phyloP scores from a whole-genome alignment of 2,888 invertebrate species.

The Ariolimax columbianus region DNA sequence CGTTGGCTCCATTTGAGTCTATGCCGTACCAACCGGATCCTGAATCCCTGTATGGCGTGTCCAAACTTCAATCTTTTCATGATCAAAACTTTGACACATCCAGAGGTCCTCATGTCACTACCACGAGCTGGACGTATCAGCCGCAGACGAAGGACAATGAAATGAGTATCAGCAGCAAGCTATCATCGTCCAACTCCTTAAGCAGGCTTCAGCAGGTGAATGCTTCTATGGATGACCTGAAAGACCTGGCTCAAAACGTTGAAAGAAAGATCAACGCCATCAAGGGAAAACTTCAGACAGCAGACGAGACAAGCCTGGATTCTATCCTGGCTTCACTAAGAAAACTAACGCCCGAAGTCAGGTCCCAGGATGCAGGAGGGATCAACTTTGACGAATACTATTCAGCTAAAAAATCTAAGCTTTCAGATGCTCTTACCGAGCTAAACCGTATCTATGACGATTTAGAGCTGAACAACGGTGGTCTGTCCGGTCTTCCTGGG shows the following conservation, averaged over 20 bases:
- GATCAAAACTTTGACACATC: slow-evolving; percentile 30
- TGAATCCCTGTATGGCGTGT: slow-evolving; percentile 44
- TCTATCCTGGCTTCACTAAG: slow-evolving; percentile 67
- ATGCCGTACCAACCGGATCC: slow-evolving; percentile 44
- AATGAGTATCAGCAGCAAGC: not conserved
- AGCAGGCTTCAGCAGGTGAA: slow-evolving; percentile 56
- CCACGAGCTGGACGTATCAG: slow-evolving; percentile 44
- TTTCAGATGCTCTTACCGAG: slow-evolving; percentile 72
- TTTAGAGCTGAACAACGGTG: slow-evolving; percentile 66
- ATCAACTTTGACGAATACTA: slow-evolving; percentile 63
- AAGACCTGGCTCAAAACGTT: slow-evolving; percentile 69
- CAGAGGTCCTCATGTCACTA: slow-evolving; percentile 28
- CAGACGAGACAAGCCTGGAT: slow-evolving; percentile 70
- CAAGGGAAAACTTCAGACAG: slow-evolving; percentile 66
- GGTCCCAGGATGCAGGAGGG: slow-evolving; percentile 60
- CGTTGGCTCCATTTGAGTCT: slow-evolving; percentile 28
- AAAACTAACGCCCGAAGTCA: slow-evolving; percentile 67
- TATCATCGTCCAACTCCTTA: not conserved
- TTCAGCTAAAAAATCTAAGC: slow-evolving; percentile 65
- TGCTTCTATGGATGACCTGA: slow-evolving; percentile 69
- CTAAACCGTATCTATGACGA: slow-evolving; percentile 73
- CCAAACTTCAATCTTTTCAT: slow-evolving; percentile 34
- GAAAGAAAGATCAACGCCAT: slow-evolving; percentile 68
- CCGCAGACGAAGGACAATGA: not conserved
- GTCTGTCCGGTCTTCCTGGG: slow-evolving; percentile 24